Conservation (phyloP, 2,888 invertebrate species). For the Diachrysia chrysitis region DNA sequence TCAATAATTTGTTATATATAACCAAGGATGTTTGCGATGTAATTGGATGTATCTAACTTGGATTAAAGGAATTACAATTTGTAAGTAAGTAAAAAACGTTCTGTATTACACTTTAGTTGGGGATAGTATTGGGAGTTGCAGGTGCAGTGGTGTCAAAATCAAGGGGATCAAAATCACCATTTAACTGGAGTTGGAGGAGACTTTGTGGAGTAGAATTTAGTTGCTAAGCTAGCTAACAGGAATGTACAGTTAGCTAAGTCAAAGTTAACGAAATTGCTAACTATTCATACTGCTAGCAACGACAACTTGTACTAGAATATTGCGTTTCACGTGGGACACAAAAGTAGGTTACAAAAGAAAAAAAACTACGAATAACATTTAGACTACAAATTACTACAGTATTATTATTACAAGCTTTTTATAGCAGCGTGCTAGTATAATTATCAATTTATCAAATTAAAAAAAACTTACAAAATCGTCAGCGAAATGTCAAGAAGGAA, state of each 20-base stretch:
- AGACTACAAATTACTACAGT: no score
- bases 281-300: no score
- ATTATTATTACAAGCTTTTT: no score
- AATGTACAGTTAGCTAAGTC: conserved; percentile 11
- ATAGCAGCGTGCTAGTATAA: no score
- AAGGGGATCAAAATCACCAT: conserved; percentile 71
- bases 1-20: conserved; percentile 31
- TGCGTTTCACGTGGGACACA: no score
- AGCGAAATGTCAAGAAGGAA: neutral
- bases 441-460: no score
- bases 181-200: conserved; percentile 54
- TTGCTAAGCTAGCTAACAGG: no score
- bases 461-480: neutral
- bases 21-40: conserved; percentile 77
- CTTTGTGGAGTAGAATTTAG: conserved; percentile 26
- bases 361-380: no score
- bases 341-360: no score
- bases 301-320: no score
- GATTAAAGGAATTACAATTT: conserved; percentile 88
- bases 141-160: conserved; percentile 77
- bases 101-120: conserved; percentile 65
- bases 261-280: conserved; percentile 10
- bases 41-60: conserved; percentile 87
- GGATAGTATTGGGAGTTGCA: conserved; percentile 76
- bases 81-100: conserved; percentile 84